Evolutionary conservation across 2,888 invertebrate species (phyloP), one percentile per base, ranked within the genome.

Genomic region (Adelognathus sp.): DNA sequence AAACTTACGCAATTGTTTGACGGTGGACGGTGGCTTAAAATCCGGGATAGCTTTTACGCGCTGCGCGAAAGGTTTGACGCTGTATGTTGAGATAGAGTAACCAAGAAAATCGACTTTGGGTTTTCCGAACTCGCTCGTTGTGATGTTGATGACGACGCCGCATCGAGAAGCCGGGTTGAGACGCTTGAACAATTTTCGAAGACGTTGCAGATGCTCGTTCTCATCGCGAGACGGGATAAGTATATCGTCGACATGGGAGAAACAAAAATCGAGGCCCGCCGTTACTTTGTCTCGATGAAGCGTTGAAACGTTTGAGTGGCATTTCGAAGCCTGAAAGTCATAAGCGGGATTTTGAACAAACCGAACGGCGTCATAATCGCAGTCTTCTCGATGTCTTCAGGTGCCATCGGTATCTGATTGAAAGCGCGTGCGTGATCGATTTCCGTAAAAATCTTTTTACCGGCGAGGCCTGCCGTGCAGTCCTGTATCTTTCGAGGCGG

Each of bases 281-380:
- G 67, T 60, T 7, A 74, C 67, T 24, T 74, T 60, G 44, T 66
- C 67, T n/a, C n/a, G 16, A 74, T 74, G 29, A 74, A 46, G 0
- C 74, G 44, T 31, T 74, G 74, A n/a, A 74, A 74, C 9, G 81
- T 81, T 60, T 82, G 82, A 0, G 79, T 77, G 1, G 85, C 83
- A 60, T 85, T 86, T 2, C 77, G 76, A 1, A 86, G 69, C 9
- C 84, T 84, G 33, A 79, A 80, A 3, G 74, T 70, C 80, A 84
- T 80, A 11, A 46, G 58, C 27, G 33, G 29, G 33, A 87, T 0
- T 85, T n/a, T n/a, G n/a, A n/a, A n/a, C n/a, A n/a, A n/a, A n/a
- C n/a, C n/a, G n/a, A n/a, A n/a, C n/a, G n/a, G 86, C 9, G 86
- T 86, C 0, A 67, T 83, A 7, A 86, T 81, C 0, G 84, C 87